These are phyloP conservation scores for Drosophila pandora DNA, from an alignment of 1,140 invertebrate genomes.

Conservation along the genomic window DNA sequence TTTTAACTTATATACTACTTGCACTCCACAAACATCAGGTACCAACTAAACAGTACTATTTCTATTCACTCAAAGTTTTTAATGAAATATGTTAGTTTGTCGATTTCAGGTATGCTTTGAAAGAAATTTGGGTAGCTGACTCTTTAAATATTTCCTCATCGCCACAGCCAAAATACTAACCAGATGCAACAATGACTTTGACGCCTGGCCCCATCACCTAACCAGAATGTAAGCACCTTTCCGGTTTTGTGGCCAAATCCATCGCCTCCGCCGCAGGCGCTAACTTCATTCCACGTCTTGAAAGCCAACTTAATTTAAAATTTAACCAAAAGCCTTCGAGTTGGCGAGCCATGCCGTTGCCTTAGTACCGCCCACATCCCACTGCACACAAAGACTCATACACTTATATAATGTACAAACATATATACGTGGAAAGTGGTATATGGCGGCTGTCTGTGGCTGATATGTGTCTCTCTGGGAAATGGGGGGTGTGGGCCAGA, in stretches of 20 bases:
- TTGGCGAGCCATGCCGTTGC: slow-evolving; percentile 47
- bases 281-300: slow-evolving; percentile 22
- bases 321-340: slow-evolving; percentile 54
- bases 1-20: too few species aligned
- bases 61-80: too few species aligned
- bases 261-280: slow-evolving; percentile 1
- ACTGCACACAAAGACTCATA: neutral
- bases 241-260: neutral
- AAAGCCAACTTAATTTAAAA: slow-evolving; percentile 66
- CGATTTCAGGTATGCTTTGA: too few species aligned
- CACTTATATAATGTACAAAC: neutral
- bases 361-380: slow-evolving; percentile 21
- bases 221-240: slow-evolving; percentile 23
- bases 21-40: too few species aligned
- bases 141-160: neutral
- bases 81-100: too few species aligned
- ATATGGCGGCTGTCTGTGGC: slow-evolving; percentile 22
- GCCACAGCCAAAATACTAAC: too few species aligned
- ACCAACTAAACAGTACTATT: too few species aligned
- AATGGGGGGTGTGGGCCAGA: slow-evolving; percentile 13
- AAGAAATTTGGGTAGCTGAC: too few species aligned
- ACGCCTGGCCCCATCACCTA: neutral
- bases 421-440: neutral
- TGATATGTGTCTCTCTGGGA: slow-evolving; percentile 8
- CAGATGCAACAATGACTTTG: neutral